phyloP scores from a whole-genome alignment of 2,888 invertebrate species.

The Blomia tropicalis region DNA sequence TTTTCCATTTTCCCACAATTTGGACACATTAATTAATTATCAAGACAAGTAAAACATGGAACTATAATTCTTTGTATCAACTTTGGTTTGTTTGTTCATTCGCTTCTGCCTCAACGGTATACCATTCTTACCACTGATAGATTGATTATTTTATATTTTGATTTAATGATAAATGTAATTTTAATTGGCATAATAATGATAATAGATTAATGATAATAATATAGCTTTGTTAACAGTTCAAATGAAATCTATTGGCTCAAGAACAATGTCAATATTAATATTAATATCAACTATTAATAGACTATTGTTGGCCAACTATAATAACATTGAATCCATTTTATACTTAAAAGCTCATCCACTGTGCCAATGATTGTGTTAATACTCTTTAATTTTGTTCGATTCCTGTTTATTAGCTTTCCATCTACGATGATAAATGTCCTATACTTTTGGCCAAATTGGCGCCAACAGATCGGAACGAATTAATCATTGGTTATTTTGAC shows the following conservation, averaged over 20 bases:
- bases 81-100: no score
- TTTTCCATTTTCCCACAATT: no score
- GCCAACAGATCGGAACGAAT: background rate
- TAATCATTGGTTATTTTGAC: background rate
- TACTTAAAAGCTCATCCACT: no score
- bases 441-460: background rate
- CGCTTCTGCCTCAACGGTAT: no score
- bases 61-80: no score
- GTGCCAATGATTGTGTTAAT: no score
- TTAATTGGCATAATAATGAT: background rate
- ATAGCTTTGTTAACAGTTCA: background rate
- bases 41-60: no score
- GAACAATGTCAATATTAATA: constrained; percentile 7
- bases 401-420: no score
- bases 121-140: no score
- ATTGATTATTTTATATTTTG: background rate
- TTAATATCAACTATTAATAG: background rate
- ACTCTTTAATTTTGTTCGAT: no score
- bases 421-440: background rate
- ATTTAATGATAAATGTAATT: constrained; percentile 10
- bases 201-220: constrained; percentile 8
- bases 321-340: no score
- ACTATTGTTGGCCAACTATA: background rate
- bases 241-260: background rate
- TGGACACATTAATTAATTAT: no score